Evolutionary conservation across 2,888 invertebrate species (phyloP).

Genomic region (Seira ritae): DNA sequence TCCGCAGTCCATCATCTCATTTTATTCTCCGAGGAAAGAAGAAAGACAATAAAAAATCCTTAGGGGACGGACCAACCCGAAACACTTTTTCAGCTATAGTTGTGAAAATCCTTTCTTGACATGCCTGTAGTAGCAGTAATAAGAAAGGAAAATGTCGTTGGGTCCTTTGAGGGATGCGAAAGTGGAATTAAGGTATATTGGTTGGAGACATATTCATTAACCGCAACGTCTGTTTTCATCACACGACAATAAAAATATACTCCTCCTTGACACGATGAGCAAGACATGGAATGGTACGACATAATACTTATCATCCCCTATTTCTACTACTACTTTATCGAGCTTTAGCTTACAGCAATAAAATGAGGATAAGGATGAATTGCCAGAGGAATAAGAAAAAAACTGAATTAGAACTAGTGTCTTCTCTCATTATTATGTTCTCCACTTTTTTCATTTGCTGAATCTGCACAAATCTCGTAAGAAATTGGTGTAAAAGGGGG

Average conservation of each 20-base stretch:
- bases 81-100: background rate
- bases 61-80: background rate
- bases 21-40: background rate
- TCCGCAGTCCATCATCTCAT: background rate
- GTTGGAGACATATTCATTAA: conserved; percentile 41
- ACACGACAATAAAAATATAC: conserved; percentile 46
- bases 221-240: conserved; percentile 54
- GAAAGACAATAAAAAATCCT: background rate
- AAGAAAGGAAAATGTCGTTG: no score
- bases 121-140: no score
- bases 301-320: background rate
- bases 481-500: background rate
- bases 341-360: background rate
- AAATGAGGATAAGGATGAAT: background rate
- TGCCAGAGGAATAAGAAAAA: background rate
- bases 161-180: no score
- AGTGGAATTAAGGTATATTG: no score
- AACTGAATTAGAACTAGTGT: background rate
- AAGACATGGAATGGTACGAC: background rate
- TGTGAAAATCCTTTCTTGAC: background rate
- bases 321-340: no score
- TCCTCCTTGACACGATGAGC: conserved; percentile 41
- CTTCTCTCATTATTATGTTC: conserved; percentile 12
- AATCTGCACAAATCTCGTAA: background rate
- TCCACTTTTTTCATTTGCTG: background rate